Percentiles rank a stretch among this genome's conserved stretches.
Conservation (phyloP, 1,140 invertebrate genomes). For the Cydia strobilella region DNA sequence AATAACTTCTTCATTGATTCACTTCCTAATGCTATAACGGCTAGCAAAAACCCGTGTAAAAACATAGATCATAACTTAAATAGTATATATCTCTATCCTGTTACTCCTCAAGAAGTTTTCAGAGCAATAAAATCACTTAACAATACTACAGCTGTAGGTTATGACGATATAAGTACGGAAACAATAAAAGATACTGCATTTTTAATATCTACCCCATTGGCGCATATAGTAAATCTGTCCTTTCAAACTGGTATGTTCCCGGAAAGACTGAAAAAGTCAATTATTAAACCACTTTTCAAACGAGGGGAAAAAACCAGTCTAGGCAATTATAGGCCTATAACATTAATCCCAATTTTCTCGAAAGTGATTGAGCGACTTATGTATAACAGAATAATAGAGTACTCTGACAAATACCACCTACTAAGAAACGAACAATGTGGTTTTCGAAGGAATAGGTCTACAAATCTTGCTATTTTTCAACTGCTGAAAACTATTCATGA, state of each 20-base stretch:
- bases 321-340: conserved; percentile 10
- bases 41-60: background rate
- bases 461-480: conserved; percentile 6
- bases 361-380: conserved; percentile 24
- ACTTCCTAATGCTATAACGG: background rate
- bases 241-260: conserved; percentile 15
- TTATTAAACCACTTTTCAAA: conserved; percentile 6
- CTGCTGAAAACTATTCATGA: background rate
- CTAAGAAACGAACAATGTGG: background rate
- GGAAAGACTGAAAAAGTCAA: background rate
- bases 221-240: background rate
- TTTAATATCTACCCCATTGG: background rate
- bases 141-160: background rate
- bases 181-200: background rate
- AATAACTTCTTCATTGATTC: conserved; percentile 17
- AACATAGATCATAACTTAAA: background rate
- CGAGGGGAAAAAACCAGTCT: background rate
- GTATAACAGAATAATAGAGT: background rate
- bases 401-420: conserved; percentile 7
- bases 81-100: background rate
- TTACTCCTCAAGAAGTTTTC: background rate
- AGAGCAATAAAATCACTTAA: background rate
- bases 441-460: conserved; percentile 1
- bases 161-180: background rate
- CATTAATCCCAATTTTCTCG: background rate